Base-by-base conservation (phyloP, 2,888 invertebrate species). In the Petrolisthes cinctipes region DNA sequence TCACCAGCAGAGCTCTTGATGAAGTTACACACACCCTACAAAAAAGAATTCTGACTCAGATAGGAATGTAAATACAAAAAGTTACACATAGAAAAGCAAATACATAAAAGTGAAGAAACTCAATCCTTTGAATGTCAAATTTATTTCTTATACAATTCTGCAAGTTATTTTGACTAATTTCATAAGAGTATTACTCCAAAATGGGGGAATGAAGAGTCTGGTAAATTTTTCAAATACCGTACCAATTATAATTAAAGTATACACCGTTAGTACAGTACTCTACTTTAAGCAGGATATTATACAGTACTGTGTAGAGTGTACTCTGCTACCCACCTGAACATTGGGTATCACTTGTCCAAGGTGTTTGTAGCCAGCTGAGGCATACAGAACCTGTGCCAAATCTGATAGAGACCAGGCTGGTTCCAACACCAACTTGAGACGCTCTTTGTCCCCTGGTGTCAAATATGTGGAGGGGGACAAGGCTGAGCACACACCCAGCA, bases 11-110 rank as follows among this genome's bases (percentile, higher is more conserved):
- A 91, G 61, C 92, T 92, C 91, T 93, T 93, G 14, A 94, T 91
- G 7, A 92, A 93, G 83, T 93, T 93, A 91, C 95, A 95, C 53
- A 93, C 90, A 81, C 86, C 89, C 91, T 85, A 78, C 61, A 57
- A 81, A 20, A 61, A 81, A 23, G 37, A 37, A 37, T 37, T 37
- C 37, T 37, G 37, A 37, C 37, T 37, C 37, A 37, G 37, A 37
- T 37, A 37, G n/a, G n/a, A n/a, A n/a, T n/a, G n/a, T n/a, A 4
- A 51, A 76, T 76, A 61, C 66, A 61, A 61, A 61, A 14, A 61
- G 14, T 61, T 11, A 61, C 14, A 61, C 66, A 61, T 11, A 14
- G 66, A 61, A 61, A 61, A 61, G 66, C 14, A 61, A 61, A 61
- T 61, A 7, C 66, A 61, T 61, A 7, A n/a, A n/a, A n/a, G n/a